These are phyloP conservation scores for Sylvietta virens DNA, from an alignment of 2,113 vertebrate genomes.

Conservation along the genomic window DNA sequence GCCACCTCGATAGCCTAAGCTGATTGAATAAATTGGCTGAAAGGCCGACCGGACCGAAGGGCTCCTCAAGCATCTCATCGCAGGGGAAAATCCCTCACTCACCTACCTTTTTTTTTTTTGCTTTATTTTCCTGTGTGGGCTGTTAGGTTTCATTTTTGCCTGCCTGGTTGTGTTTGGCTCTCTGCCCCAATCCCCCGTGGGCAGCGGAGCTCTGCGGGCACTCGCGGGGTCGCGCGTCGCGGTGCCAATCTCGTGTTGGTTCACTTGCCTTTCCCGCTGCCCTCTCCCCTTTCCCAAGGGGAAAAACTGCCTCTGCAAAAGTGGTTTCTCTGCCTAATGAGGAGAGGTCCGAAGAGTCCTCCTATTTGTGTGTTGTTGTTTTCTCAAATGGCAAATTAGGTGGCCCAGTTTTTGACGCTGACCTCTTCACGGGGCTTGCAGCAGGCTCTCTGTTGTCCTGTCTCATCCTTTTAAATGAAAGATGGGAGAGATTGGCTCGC, in stretches of 20 bases:
- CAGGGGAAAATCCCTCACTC: neutral
- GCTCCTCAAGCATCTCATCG: neutral
- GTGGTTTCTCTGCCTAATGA: conserved; percentile 42
- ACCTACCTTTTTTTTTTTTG: neutral
- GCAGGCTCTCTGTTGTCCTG: conserved; percentile 39
- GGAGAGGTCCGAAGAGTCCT: conserved; percentile 19
- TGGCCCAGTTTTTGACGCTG: conserved; percentile 26
- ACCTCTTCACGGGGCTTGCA: conserved; percentile 31
- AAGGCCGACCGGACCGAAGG: neutral
- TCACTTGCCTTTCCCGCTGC: conserved; percentile 34
- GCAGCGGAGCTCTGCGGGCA: neutral
- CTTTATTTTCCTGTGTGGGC: neutral
- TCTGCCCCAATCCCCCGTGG: conserved; percentile 20
- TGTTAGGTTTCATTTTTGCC: conserved; percentile 18
- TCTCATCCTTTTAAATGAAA: conserved; percentile 60
- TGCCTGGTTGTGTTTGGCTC: conserved; percentile 37
- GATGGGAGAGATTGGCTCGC: conserved; percentile 40
- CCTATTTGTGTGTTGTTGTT: conserved; percentile 50
- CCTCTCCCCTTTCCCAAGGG: conserved; percentile 37
- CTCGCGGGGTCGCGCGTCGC: neutral
- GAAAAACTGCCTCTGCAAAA: neutral
- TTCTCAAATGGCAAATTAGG: conserved; percentile 26
- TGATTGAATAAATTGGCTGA: conserved; percentile 63
- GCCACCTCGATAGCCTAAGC: conserved; percentile 36
- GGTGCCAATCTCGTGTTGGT: neutral